Evolutionary conservation across 2,113 vertebrate genomes (phyloP), one percentile per base, ranked within the genome.

Genomic region (Cyphomyrus plagiostoma): DNA sequence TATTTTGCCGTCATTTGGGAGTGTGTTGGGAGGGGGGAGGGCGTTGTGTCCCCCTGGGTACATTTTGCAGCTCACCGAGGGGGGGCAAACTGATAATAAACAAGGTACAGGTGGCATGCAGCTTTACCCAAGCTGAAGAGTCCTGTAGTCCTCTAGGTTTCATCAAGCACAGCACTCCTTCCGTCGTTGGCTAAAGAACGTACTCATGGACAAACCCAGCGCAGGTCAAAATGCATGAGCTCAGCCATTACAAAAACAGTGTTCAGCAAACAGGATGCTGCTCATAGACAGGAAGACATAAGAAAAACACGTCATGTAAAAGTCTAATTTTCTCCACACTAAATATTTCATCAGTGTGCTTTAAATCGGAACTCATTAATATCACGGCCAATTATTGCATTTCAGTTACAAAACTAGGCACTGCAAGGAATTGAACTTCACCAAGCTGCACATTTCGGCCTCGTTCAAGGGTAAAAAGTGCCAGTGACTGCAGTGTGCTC

Each of bases 381-480:
- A 39, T 77, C 3, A 35, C 39, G 17, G 4, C 17, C 11, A 39
- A 42, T 42, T 42, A 19, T 39, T 42, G 35, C 19, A 80, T 39
- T 42, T 39, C 11, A 80, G 19, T 42, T 80, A 80, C 5, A 42
- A 30, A 5, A n/a, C n/a, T n/a, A 95, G 95, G 97, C 96, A 96
- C 97, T 95, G 95, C 66, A 89, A 97, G 97, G 97, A 97, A 96
- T 96, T 96, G 96, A 95, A 94, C 93, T 91, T 89, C 21, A 88
- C 94, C 94, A 92, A 89, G 97, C 98, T 7, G 97, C 94, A 90
- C 90, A 93, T 92, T 96, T 97, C 96, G 97, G 96, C 98, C 99
- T 97, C 98, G 98, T 99, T 98, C 97, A 95, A 93, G 93, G 95
- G 95, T 91, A 96, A 93, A 95, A 96, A 95, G 93, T n/a, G 96